Evolutionary conservation across 2,888 invertebrate species (phyloP).

Genomic region (Thelaira solivaga): DNA sequence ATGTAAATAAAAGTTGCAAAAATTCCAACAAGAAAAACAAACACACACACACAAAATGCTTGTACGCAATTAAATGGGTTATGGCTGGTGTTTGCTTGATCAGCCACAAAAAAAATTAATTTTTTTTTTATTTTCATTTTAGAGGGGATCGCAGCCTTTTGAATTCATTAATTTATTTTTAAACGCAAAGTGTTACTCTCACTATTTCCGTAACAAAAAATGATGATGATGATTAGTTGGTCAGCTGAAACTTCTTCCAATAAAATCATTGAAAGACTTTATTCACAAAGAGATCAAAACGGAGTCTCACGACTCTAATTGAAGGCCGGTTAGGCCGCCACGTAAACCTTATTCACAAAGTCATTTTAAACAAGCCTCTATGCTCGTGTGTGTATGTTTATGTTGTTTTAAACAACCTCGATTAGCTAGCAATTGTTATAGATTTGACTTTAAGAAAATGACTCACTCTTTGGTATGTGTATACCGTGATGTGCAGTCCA

Average conservation of each 20-base stretch:
- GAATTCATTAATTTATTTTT: conserved; percentile 34
- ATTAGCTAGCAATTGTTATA: background rate
- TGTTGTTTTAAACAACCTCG: too few species aligned
- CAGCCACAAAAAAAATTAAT: conserved; percentile 25
- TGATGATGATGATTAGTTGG: background rate
- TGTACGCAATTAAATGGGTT: conserved; percentile 33
- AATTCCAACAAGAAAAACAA: conserved; percentile 1
- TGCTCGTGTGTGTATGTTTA: too few species aligned
- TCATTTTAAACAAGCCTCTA: too few species aligned
- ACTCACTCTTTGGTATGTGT: conserved; percentile 44
- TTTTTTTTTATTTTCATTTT: background rate
- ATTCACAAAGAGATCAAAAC: background rate
- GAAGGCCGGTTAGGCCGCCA: too few species aligned
- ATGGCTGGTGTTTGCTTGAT: background rate
- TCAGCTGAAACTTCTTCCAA: conserved; percentile 25
- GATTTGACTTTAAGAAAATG: conserved; percentile 21
- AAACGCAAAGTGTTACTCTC: conserved; percentile 19
- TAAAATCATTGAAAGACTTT: conserved; percentile 41
- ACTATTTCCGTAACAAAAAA: conserved; percentile 39
- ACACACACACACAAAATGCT: background rate
- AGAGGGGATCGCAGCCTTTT: conserved; percentile 28
- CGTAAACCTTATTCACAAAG: too few species aligned
- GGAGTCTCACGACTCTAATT: too few species aligned
- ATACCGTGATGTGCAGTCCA: background rate
- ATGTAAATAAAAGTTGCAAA: conserved; percentile 45